phyloP scores from a whole-genome alignment of 2,888 invertebrate genomes.

The Hypomecis punctinalis region DNA sequence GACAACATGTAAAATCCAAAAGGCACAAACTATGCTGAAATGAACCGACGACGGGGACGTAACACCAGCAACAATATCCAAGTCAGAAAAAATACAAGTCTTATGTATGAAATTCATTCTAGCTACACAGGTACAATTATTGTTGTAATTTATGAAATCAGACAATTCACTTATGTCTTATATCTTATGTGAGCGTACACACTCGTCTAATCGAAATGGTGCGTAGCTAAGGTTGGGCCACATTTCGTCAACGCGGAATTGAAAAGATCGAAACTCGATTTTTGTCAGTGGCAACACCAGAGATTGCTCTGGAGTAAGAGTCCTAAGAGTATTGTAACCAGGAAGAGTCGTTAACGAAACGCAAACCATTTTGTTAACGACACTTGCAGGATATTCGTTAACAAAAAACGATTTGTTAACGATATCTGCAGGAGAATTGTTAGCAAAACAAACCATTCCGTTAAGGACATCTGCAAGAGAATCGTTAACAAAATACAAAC shows the following conservation, averaged over 20 bases:
- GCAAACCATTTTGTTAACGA: no score
- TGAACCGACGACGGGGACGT: slow-evolving; percentile 32
- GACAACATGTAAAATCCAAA: slow-evolving; percentile 33
- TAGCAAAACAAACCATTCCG: no score
- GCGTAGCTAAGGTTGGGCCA: slow-evolving; percentile 27
- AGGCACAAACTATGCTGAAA: slow-evolving; percentile 35
- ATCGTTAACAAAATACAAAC: no score
- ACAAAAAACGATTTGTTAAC: no score
- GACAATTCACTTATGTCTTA: slow-evolving; percentile 80
- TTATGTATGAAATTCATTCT: slow-evolving; percentile 76
- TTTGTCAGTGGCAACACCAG: no score
- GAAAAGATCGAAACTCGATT: not conserved
- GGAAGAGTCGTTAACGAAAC: no score
- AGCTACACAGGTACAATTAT: slow-evolving; percentile 81
- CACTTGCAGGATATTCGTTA: no score
- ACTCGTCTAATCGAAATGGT: slow-evolving; percentile 41
- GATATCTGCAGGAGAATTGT: no score
- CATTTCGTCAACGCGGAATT: slow-evolving; percentile 2
- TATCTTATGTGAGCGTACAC: slow-evolving; percentile 55
- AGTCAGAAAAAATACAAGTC: slow-evolving; percentile 58
- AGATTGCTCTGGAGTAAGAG: no score
- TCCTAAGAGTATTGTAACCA: no score
- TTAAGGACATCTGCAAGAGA: no score
- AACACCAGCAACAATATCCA: slow-evolving; percentile 71
- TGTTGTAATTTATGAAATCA: slow-evolving; percentile 57